Evolutionary conservation across 2,888 invertebrate genomes (phyloP), one percentile per base, ranked within the genome.

Genomic region (Magallana nippona): DNA sequence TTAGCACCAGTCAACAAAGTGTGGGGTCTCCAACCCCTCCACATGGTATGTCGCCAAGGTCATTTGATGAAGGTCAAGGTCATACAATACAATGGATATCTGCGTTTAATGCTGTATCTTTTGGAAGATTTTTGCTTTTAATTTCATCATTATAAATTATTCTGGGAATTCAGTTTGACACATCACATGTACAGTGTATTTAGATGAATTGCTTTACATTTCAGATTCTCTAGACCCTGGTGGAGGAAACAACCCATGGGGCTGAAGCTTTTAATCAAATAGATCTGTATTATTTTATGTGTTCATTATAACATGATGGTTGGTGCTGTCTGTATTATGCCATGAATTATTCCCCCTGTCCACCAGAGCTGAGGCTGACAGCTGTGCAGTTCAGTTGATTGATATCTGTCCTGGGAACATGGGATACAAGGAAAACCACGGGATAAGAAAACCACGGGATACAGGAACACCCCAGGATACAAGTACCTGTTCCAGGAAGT

Each of bases 221-320:
- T 80, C 87, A 90, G 90, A 90, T 88, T 90, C 90, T 8, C 85
- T 90, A 55, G 90, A 90, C 78, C 86, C 88, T 11, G 88, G 57
- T 32, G 81, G 88, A 57, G 88, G 87, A 58, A 88, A 87, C 77
- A 90, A 90, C 84, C 90, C 90, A 32, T 90, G 90, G 90, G 77
- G 87, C n/a, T 89, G 88, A 88, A 62, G 27, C 63, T 63, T 63
- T 63, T 19, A 63, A 22, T 63, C 63, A 63, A 27, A 11, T 27
- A 2, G 63, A 19, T 79, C 11, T 79, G 44, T 79, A 57, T 79
- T 79, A 55, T 22, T 57, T 55, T 57, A 56, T 81, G 81, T 81
- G 81, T 81, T 81, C 81, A 81, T 81, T 79, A 56, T 13, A 22
- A 10, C 56, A 19, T 22, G 19, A n/a, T n/a, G 57, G 57, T 56